A percentile compares a stretch with the other conserved stretches of the same genome.
Evolutionary conservation across 2,888 invertebrate species (phyloP).

Genomic region (Hetaerina titia): DNA sequence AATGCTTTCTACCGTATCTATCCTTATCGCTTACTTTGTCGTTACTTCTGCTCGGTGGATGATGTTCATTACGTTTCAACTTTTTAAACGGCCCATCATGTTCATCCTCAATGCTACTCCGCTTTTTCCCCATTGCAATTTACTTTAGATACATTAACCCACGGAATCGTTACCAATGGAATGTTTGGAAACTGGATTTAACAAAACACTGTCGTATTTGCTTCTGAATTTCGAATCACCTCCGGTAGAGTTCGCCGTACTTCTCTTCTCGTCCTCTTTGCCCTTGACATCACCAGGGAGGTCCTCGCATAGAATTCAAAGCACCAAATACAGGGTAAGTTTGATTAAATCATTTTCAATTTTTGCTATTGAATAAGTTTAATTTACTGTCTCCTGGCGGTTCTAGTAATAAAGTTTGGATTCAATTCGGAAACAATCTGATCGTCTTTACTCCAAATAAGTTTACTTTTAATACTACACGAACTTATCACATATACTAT

Average conservation of each 20-base stretch:
- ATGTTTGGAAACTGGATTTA: neutral
- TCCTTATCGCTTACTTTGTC: neutral
- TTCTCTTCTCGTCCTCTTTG: constrained; percentile 69
- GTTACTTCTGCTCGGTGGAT: neutral
- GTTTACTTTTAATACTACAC: neutral
- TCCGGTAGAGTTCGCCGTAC: constrained; percentile 50
- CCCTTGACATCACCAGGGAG: constrained; percentile 69
- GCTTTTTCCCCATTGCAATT: neutral
- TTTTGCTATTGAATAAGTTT: neutral
- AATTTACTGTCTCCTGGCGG: neutral
- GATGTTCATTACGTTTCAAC: neutral
- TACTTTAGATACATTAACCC: neutral
- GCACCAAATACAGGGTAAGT: constrained; percentile 47
- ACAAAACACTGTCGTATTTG: constrained; percentile 21
- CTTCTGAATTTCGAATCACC: neutral
- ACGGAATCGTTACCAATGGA: neutral
- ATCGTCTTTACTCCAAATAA: neutral
- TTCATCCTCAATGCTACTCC: neutral
- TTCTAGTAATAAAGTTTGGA: neutral
- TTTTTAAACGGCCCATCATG: neutral
- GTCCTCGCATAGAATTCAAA: constrained; percentile 48
- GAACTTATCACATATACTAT: neutral
- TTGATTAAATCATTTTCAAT: neutral
- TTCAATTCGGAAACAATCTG: neutral
- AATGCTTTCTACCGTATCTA: neutral